Evolutionary conservation across 2,797 vertebrate species (phyloP), one percentile per base, ranked within the genome.

Genomic region (Limnodromus scolopaceus): DNA sequence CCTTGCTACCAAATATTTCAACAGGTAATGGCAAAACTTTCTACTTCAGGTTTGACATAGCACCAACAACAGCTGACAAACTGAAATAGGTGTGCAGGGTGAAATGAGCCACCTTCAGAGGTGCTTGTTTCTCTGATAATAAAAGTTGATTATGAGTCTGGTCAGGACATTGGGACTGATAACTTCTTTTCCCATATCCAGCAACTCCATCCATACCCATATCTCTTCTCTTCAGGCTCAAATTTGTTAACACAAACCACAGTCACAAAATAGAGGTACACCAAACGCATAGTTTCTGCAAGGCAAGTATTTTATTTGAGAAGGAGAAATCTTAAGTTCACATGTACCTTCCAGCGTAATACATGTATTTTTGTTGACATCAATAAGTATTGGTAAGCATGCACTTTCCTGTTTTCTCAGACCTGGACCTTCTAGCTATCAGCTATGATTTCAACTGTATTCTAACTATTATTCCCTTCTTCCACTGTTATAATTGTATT

Each of bases 291-390:
- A 24, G 55, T 74, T 94, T 87, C 55, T 83, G 53, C 89, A 92
- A 78, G 61, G 48, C 81, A 74, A 87, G 34, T 85, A 27, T 81
- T 97, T 94, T 97, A 97, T 93, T 96, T 48, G 75, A 93, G 93
- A 63, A 83, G 45, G 45, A 86, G 41, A 66, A 57, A 39, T 60
- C 25, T 15, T 15, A 48, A 89, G 32, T 71, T 87, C 81, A 77
- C 34, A 9, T 9, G 19, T 32, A 65, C 8, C 70, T 86, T 39
- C 45, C 49, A 51, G 8, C 32, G 58, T 17, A 70, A 58, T 11
- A 54, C 11, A 60, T 8, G 38, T 36, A 3, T 3, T 74, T 68
- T 66, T 89, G 43, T 60, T 85, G 43, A 76, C n/a, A 84, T 30
- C 11, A 57, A 70, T 5, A 22, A 81, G 58, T 54, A 41, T 6